Evolutionary conservation across 2,888 invertebrate genomes (phyloP), one percentile per base, ranked within the genome.

Genomic region (Criorhina ranunculi): DNA sequence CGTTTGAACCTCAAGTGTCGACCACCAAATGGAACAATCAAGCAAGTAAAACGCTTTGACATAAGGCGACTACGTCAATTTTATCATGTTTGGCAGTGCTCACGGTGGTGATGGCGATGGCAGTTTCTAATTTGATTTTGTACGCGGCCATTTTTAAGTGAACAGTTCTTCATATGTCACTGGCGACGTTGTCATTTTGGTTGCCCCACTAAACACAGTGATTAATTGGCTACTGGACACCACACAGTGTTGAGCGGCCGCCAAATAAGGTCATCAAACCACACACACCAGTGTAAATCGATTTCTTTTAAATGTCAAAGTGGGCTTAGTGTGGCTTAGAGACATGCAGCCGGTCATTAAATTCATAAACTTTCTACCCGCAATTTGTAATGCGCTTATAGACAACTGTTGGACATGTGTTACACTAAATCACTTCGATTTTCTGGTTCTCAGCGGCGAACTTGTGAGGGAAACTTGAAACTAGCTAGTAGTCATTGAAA

Each of bases 191-290:
- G 69, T 62, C 46, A 66, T 60, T 73, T 73, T 83, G 55, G 67
- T 62, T 19, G 62, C 42, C 55, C 77, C 19, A 37, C 37, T 37
- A 17, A 53, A 42, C 19, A 73, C 19, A 73, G 19, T 83, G 83
- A 83, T 83, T 83, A 83, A 83, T 83, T 79, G 83, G 73, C 57
- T 79, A 49, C 49, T 57, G 49, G 51, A 62, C 55, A 51, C 12
- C 72, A 44, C 35, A 31, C 67, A 62, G 67, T 67, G 73, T 62
- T 42, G 57, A n/a, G 1, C 24, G 24, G 24, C 57, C 49, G 44
- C 73, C 62, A 62, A 83, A 83, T 67, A 69, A 72, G 78, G 78
- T 69, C 66, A 66, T 35, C 49, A 51, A 0, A 15, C 9, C 0
- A 8, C 24, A 17, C 17, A 49, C 29, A 15, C 24, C 24, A 24